Evolutionary conservation across 2,113 vertebrate genomes (phyloP).

Genomic region (Sterna hirundo): DNA sequence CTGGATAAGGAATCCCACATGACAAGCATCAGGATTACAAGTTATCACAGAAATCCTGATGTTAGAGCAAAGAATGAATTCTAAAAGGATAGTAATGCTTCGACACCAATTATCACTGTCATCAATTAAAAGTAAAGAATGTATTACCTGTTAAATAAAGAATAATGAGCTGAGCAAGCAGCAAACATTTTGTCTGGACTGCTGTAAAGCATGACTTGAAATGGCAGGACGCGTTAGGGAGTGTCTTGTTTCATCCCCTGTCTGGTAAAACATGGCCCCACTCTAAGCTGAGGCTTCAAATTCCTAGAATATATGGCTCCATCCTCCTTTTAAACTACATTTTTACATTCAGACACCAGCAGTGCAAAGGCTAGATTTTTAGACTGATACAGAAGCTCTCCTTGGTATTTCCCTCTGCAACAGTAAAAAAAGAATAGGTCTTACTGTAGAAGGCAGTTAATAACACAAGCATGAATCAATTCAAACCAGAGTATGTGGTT

Average conservation of each 20-base stretch:
- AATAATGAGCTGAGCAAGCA: neutral
- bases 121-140: neutral
- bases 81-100: neutral
- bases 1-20: neutral
- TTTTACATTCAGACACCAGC: neutral
- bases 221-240: rapidly evolving
- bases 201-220: neutral
- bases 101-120: neutral
- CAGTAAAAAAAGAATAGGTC: neutral
- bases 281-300: neutral
- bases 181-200: neutral
- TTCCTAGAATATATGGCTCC: neutral
- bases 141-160: neutral
- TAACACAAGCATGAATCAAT: neutral
- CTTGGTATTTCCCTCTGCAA: rapidly evolving
- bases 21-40: neutral
- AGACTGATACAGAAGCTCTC: neutral
- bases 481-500: neutral
- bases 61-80: neutral
- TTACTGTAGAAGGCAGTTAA: neutral
- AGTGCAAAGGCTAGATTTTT: neutral
- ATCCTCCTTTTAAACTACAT: neutral
- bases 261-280: neutral
- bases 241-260: neutral
- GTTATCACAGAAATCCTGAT: neutral